Evolutionary conservation across 2,113 vertebrate genomes (phyloP).

Genomic region (Neoarius graeffei): DNA sequence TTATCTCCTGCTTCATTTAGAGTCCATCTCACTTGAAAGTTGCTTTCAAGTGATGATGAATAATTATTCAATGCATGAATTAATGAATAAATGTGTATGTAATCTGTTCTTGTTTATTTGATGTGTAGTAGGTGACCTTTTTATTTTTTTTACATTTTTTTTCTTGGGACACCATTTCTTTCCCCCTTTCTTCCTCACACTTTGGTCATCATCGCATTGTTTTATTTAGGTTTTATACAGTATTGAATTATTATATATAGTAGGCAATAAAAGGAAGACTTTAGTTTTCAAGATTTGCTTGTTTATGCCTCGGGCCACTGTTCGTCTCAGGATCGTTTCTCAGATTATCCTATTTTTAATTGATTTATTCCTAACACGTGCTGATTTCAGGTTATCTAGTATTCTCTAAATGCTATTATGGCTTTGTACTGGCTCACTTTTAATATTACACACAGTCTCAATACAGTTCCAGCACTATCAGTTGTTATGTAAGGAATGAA

Average conservation of each 20-base stretch:
- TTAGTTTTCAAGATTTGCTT: neutral
- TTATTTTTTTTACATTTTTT: neutral
- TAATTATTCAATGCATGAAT: constrained; percentile 15
- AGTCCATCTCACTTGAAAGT: neutral
- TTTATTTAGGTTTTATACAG: too few species aligned
- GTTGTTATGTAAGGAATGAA: neutral
- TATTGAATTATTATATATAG: neutral
- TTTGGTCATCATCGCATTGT: neutral
- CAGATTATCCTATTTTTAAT: neutral
- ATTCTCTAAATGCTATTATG: neutral
- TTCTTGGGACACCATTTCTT: neutral
- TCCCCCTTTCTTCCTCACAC: neutral
- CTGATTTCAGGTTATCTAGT: neutral
- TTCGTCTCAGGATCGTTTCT: neutral
- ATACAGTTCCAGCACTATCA: neutral
- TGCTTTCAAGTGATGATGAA: constrained; percentile 10
- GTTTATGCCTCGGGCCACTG: neutral
- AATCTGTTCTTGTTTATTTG: neutral
- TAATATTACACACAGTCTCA: neutral
- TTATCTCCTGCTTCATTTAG: neutral
- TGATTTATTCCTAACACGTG: neutral
- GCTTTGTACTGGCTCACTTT: neutral
- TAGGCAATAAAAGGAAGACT: neutral
- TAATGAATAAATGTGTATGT: neutral
- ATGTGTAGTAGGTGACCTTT: neutral